Evolutionary conservation across 2,113 vertebrate genomes (phyloP).

Genomic region (Xyrauchen texanus): DNA sequence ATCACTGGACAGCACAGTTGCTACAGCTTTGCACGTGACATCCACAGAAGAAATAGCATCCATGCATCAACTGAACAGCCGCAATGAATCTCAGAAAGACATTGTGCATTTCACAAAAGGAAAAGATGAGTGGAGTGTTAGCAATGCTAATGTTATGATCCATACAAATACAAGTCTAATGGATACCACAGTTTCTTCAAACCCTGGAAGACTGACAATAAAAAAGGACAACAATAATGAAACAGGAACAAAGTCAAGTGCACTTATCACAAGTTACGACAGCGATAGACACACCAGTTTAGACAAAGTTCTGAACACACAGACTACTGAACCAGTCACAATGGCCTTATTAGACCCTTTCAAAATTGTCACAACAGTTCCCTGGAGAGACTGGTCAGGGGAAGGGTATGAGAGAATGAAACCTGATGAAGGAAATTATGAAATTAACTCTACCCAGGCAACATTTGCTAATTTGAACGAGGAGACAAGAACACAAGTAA

Average conservation of each 20-base stretch:
- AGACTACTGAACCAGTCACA: not conserved
- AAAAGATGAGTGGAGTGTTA: not conserved
- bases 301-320: not conserved
- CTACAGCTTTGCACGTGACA: not conserved
- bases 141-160: not conserved
- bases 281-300: not conserved
- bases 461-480: not conserved
- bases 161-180: not conserved
- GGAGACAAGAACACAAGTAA: not conserved
- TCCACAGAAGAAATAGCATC: not conserved
- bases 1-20: not conserved
- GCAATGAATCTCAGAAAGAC: not conserved
- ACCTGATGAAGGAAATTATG: slow-evolving; percentile 1
- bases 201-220: not conserved
- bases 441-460: slow-evolving; percentile 10
- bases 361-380: slow-evolving; percentile 29
- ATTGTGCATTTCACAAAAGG: not conserved
- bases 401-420: not conserved
- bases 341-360: not conserved
- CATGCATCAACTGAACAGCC: not conserved
- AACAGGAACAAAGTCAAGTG: slow-evolving; percentile 8
- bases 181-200: not conserved
- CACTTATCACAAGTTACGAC: not conserved
- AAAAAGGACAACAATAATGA: not conserved
- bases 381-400: not conserved